Base-by-base conservation (phyloP, 2,113 vertebrate species). In the Microtus montanus region DNA sequence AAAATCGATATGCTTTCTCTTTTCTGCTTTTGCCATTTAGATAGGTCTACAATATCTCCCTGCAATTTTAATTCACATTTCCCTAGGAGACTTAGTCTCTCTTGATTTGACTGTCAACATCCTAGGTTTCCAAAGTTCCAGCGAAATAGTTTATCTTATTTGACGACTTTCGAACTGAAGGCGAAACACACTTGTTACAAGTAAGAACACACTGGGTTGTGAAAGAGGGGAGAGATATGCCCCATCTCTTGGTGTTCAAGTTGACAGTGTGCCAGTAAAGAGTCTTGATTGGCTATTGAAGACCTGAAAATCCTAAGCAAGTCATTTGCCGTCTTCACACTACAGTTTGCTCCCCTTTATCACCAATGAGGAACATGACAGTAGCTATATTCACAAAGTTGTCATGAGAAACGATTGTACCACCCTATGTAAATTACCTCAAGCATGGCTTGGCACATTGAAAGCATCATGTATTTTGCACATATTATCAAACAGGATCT, bases 121-220 rank as follows among this genome's bases (percentile, higher is more conserved):
- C 63, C 2, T 1, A 3, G 63, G 41, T 35, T 75, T 35, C 66
- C n/a, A 24, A 96, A 87, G 9, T 68, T 14, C 2, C 1, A 71
- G 47, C 12, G 70, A n/a, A 92, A 75, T 19, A 68, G 84, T 52
- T 93, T 73, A 26, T 91, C 47, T 96, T 89, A 92, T n/a, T 87
- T 84, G 74, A 78, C 63, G 47, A 93, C 22, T 13, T 95, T 95
- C 6, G 14, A 73, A 74, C 78, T 93, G 78, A 74, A 80, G 49
- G 44, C 61, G 58, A 85, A 90, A n/a, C 33, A 44, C 44, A 52
- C 47, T 49, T 78, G 44, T 11, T 78, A 78, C 30, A 19, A 49
- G 47, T 78, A 33, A 49, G 14, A 33, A 44, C 90, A 64, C 26
- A 71, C 7, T 52, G 17, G 92, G 49, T n/a, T 61, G 52, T 91